Evolutionary conservation across 2,113 vertebrate genomes (phyloP).

Genomic region (Copsychus sechellarum): DNA sequence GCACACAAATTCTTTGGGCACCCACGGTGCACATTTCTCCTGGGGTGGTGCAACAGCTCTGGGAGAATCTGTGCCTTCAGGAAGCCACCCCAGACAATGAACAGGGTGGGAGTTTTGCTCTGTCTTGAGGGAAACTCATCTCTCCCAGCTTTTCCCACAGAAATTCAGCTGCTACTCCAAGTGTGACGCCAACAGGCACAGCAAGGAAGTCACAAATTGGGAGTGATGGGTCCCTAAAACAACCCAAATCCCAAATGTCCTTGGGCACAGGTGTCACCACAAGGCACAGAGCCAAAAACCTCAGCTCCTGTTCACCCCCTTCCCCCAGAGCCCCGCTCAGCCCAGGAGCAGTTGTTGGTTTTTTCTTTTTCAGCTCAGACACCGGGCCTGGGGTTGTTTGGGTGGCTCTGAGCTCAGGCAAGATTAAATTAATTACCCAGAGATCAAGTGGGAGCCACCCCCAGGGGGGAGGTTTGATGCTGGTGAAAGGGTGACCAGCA

Average conservation of each 20-base stretch:
- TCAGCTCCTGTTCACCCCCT: background rate
- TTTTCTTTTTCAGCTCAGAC: background rate
- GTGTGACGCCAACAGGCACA: background rate
- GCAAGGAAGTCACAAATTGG: accelerated
- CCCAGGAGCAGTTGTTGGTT: background rate
- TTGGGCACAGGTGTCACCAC: background rate
- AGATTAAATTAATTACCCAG: background rate
- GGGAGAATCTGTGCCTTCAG: background rate
- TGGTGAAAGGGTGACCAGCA: background rate
- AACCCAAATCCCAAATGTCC: background rate
- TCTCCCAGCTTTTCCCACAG: background rate
- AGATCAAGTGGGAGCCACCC: background rate
- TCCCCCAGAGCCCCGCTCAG: background rate
- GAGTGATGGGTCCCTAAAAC: background rate
- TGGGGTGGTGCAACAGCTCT: background rate
- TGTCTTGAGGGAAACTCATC: background rate
- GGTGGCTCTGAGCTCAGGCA: background rate
- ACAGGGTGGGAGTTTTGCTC: background rate
- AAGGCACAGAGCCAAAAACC: background rate
- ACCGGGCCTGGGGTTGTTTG: background rate
- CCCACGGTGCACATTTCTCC: background rate
- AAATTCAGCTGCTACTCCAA: background rate
- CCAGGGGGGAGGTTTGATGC: background rate
- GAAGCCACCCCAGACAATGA: background rate
- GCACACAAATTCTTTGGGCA: background rate